Evolutionary conservation across 2,797 vertebrate species (phyloP).

Genomic region (Linurgus olivaceus): DNA sequence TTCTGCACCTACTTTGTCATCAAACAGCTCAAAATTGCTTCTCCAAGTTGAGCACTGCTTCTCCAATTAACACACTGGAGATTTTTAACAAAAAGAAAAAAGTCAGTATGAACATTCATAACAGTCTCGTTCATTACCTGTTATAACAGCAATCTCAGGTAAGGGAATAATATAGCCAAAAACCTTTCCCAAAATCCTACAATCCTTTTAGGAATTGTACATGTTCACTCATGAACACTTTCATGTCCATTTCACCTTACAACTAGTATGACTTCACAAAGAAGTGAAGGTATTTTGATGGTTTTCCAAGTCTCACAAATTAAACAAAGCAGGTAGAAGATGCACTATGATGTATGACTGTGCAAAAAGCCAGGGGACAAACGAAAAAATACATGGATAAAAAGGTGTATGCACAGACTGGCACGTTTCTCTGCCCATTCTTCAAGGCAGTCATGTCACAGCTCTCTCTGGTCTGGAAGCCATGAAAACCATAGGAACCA

Average conservation of each 20-base stretch:
- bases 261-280: not conserved
- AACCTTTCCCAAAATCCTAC: not conserved
- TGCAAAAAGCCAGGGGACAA: not conserved
- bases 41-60: not conserved
- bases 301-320: not conserved
- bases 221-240: not conserved
- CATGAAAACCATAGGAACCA: not conserved
- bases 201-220: not conserved
- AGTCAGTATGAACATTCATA: not conserved
- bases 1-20: not conserved
- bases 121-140: fast-evolving
- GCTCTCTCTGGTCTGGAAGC: not conserved
- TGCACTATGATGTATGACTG: not conserved
- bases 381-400: not conserved
- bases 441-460: not conserved
- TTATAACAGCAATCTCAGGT: not conserved
- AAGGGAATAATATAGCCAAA: not conserved
- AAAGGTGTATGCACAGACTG: fast-evolving
- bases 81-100: not conserved
- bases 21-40: not conserved
- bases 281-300: not conserved
- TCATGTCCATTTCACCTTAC: not conserved
- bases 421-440: not conserved
- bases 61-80: not conserved
- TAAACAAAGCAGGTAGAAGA: not conserved